phyloP scores from a whole-genome alignment of 2,888 invertebrate species.

The Neoscelio sp. region DNA sequence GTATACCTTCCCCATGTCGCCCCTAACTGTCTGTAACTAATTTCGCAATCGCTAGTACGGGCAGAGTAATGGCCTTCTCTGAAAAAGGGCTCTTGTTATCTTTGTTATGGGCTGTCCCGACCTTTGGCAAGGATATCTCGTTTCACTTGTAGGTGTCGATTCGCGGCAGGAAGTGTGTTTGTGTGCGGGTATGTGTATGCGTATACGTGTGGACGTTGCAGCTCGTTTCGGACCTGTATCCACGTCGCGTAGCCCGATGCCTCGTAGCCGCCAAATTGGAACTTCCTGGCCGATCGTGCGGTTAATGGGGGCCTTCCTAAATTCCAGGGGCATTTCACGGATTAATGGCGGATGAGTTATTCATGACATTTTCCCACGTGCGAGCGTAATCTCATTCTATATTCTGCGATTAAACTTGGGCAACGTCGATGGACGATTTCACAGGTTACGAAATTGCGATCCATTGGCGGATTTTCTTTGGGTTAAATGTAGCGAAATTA shows the following conservation, averaged over 20 bases:
- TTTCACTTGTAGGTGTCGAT: constrained; percentile 22
- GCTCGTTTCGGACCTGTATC: constrained; percentile 16
- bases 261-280: constrained; percentile 55
- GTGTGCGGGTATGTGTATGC: neutral
- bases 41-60: too few relatives aligned
- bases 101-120: neutral
- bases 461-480: constrained; percentile 55
- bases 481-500: constrained; percentile 59
- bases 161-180: neutral
- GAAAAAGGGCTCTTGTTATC: too few relatives aligned
- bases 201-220: too few relatives aligned
- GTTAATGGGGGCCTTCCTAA: constrained; percentile 64
- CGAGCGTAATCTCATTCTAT: constrained; percentile 61
- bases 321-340: constrained; percentile 63
- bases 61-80: too few relatives aligned
- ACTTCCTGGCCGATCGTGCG: constrained; percentile 65
- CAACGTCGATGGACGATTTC: constrained; percentile 59
- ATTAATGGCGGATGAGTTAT: constrained; percentile 68
- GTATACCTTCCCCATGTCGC: neutral
- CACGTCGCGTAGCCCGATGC: constrained; percentile 42
- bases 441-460: constrained; percentile 60
- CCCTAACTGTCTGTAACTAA: neutral
- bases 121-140: constrained; percentile 11
- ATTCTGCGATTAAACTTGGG: constrained; percentile 64
- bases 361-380: constrained; percentile 64